A percentile compares a stretch with the other conserved stretches of the same genome.
These are phyloP conservation scores for Phalera bucephala DNA, from an alignment of 2,888 invertebrate genomes.

Conservation along the genomic window DNA sequence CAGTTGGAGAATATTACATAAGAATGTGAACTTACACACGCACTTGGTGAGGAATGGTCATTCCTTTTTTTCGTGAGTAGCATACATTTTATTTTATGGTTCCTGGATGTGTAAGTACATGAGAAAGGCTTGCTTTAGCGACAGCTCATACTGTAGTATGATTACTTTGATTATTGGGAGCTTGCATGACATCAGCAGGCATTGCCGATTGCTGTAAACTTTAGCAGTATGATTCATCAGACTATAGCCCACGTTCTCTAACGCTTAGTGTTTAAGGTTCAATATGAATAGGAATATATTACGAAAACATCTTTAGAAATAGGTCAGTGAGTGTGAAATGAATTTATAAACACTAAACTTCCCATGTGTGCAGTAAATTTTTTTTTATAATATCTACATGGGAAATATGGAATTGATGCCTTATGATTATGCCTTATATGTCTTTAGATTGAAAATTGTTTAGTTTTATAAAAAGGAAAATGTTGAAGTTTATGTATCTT, in stretches of 20 bases:
- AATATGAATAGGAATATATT: constrained; percentile 16
- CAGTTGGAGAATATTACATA: constrained; percentile 65
- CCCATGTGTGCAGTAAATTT: too few species aligned
- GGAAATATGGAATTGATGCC: background rate
- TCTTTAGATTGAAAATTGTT: too few species aligned
- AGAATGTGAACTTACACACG: constrained; percentile 48
- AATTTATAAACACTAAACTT: constrained; percentile 15
- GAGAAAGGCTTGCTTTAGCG: constrained; percentile 25
- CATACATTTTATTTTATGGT: constrained; percentile 46
- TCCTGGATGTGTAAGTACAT: constrained; percentile 47
- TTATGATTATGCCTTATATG: background rate
- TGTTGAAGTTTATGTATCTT: too few species aligned
- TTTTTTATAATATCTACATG: too few species aligned
- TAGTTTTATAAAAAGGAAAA: too few species aligned
- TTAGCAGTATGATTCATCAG: constrained; percentile 64
- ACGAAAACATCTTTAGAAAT: constrained; percentile 24
- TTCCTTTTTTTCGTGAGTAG: constrained; percentile 33
- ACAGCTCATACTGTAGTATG: constrained; percentile 30
- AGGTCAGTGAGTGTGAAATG: constrained; percentile 27
- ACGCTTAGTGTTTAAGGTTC: constrained; percentile 23
- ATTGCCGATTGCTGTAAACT: constrained; percentile 62
- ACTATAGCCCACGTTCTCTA: constrained; percentile 31
- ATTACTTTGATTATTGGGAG: constrained; percentile 40
- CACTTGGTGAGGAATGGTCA: constrained; percentile 24
- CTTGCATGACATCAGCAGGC: constrained; percentile 76